Evolutionary conservation across 2,888 invertebrate genomes (phyloP), one percentile per base, ranked within the genome.

Genomic region (Idaea straminata): DNA sequence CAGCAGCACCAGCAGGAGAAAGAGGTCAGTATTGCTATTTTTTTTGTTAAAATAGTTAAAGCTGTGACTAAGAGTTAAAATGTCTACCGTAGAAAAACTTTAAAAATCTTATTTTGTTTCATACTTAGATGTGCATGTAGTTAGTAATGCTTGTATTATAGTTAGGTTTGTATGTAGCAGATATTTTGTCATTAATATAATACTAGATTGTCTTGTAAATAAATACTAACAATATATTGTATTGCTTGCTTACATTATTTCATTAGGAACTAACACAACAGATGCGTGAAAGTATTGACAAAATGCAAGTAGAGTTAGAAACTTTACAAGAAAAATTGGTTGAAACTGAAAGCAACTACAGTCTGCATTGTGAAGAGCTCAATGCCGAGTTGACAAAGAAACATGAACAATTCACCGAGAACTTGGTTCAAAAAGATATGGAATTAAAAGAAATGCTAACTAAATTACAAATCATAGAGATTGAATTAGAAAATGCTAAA

Each of bases 1-100:
- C 82, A 84, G 68, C 82, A 84, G 63, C 81, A 87, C 75, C 80
- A 81, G 72, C 85, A 85, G 67, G 92, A 92, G 62, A 92, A 90
- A 76, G 85, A 92, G 92, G 92, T 92, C 71, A 84, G 91, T 85
- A 68, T 25, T 58, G 38, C 38, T 36, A 25, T 16, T 62, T 63
- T 13, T 61, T 7, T 7, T 13, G 10, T 47, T 7, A 7, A 13
- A 13, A 6, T 13, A 13, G 13, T 13, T 47, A 47, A 47, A 47
- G 13, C 47, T 47, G 47, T 47, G 47, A 47, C 10, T 47, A 47
- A 38, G 57, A 61, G 36, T 5, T 25, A 13, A 15, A 4, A 15
- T 64, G n/a, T 47, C 15, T 57, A 57, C 25, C 58, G 15, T 62
- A 62, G 62, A 62, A 59, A 61, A 38, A 16, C 5, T 3, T 59